Conservation (phyloP, 2,888 invertebrate genomes). For the Pollenia amentaria region DNA sequence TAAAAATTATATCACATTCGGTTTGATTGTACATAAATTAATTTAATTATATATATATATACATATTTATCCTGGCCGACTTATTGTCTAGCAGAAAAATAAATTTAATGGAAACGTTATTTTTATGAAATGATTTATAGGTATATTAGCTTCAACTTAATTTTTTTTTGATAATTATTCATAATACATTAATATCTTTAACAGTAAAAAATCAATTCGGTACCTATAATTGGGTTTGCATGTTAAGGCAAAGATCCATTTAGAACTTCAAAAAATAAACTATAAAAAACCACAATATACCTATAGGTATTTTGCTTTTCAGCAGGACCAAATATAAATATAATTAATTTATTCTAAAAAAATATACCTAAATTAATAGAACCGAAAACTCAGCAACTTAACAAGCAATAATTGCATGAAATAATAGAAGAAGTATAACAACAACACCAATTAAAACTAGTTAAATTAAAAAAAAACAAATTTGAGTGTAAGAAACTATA, state of each 20-base stretch:
- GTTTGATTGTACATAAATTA: no score
- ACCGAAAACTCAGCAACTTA: conserved; percentile 35
- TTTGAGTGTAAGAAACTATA: conserved; percentile 26
- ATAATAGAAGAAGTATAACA: conserved; percentile 44
- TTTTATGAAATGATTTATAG: no score
- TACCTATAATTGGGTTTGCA: no score
- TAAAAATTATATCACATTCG: not conserved
- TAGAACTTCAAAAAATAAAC: not conserved
- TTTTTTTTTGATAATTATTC: no score
- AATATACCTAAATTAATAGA: conserved; percentile 5
- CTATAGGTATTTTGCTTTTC: not conserved
- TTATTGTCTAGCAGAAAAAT: no score
- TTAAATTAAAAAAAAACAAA: conserved; percentile 36
- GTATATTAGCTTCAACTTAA: no score
- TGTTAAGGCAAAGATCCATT: no score
- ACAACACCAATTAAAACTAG: conserved; percentile 63
- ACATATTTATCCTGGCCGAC: no score
- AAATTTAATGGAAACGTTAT: no score
- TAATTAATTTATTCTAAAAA: conserved; percentile 18
- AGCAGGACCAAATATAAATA: conserved; percentile 49
- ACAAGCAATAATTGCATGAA: conserved; percentile 64
- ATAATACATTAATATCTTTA: no score
- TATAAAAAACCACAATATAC: not conserved
- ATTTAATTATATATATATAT: no score
- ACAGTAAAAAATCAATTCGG: no score